These are phyloP conservation scores for Catharus bicknelli DNA, from an alignment of 2,113 vertebrate species.

Conservation along the genomic window DNA sequence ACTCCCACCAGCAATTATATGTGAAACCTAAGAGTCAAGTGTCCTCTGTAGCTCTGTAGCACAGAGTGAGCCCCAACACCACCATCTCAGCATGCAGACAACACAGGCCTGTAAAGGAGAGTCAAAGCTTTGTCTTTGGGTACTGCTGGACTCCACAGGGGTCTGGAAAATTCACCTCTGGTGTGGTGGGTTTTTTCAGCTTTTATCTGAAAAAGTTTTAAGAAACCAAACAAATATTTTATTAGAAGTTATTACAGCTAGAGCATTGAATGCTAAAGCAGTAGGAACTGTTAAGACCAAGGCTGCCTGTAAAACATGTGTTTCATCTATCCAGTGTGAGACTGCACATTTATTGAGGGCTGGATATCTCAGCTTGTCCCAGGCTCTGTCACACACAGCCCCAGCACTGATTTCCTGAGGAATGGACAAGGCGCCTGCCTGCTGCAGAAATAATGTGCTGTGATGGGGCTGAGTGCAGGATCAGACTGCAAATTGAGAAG, in stretches of 20 bases:
- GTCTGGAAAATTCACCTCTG: neutral
- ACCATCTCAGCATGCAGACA: neutral
- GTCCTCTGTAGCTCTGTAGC: neutral
- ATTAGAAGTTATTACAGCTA: neutral
- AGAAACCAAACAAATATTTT: neutral
- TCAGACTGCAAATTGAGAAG: neutral
- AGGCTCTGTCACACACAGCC: neutral
- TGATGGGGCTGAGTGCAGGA: accelerated
- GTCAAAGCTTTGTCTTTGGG: neutral
- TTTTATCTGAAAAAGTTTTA: neutral
- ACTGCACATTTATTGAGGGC: neutral
- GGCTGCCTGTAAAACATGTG: neutral
- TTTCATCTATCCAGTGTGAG: neutral
- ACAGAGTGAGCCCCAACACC: neutral
- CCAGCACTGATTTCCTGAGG: neutral
- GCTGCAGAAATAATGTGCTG: neutral
- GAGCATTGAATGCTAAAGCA: neutral
- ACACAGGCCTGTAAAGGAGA: neutral
- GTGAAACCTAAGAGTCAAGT: neutral
- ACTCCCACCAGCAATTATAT: neutral
- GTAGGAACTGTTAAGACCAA: neutral
- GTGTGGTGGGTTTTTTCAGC: neutral
- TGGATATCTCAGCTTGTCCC: neutral
- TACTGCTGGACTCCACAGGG: neutral
- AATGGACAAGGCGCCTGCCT: accelerated